Base-by-base conservation (phyloP, 2,888 invertebrate genomes). In the Eristalis arbustorum region DNA sequence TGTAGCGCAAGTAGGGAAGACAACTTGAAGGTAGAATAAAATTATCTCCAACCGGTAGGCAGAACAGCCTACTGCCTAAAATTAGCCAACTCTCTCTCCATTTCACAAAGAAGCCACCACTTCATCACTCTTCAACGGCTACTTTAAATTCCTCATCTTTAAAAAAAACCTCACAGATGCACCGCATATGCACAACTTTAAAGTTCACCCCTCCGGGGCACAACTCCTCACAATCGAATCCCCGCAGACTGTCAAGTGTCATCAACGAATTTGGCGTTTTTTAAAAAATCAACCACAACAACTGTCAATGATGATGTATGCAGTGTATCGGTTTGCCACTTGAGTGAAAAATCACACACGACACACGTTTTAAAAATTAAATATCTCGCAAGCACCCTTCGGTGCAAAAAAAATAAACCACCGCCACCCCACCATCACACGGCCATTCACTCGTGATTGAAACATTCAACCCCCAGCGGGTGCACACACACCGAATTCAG, bases 221-320 rank as follows among this genome's bases (percentile, higher is more conserved):
- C 18, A 5, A n/a, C 4, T 6, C 31, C 14, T 13, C 14, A 23
- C 23, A 59, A 59, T 25, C 23, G 59, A 77, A 77, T 73, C 77
- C 56, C 74, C 66, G 62, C 85, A 85, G 82, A 66, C 62, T 73
- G 85, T 85, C 74, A 82, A 85, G 82, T 56, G 73, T 63, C 66
- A 49, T 49, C 49, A 49, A 18, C 18, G 49, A 49, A 82, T 74
- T 49, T 64, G 37, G 56, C 37, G 56, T 56, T 74, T 23, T 85
- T 82, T 61, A 73, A 64, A 80, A 85, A 85, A 85, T 81, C 81
- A 74, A 82, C 85, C 77, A 71, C 85, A 80, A 72, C 84, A 85
- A 85, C 82, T 85, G 85, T 74, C 82, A 81, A 77, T 73, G 57
- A 69, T 77, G 73, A 78, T 56, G 73, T 77, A 76, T 77, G 2